These are phyloP conservation scores for Platynereis dumerilii DNA, from an alignment of 2,888 invertebrate genomes.

Conservation along the genomic window DNA sequence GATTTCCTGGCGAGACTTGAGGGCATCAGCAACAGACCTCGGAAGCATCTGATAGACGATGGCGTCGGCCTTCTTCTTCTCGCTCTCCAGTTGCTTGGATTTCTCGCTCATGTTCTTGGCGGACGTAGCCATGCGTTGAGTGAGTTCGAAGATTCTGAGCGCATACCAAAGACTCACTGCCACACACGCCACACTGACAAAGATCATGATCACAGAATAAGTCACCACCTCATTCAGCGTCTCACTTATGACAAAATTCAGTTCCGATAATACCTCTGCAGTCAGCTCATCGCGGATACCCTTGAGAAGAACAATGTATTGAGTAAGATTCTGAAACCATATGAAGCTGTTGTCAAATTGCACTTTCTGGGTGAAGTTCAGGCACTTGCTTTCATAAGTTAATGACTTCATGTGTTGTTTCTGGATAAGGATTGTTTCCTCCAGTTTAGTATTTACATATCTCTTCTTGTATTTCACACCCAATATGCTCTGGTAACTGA, in stretches of 20 bases:
- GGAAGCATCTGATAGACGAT: conserved; percentile 26
- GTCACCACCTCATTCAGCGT: conserved; percentile 8
- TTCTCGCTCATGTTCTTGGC: conserved; percentile 16
- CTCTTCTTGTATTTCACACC: background rate
- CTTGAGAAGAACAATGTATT: conserved; percentile 20
- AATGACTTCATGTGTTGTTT: background rate
- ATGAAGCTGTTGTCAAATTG: conserved; percentile 13
- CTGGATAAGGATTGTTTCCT: conserved; percentile 1
- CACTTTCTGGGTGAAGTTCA: background rate
- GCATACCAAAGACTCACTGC: conserved; percentile 25
- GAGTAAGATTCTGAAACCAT: conserved; percentile 26
- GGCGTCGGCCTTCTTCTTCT: conserved; percentile 14
- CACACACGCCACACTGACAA: conserved; percentile 15
- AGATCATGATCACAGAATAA: conserved; percentile 19
- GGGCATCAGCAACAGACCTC: conserved; percentile 1
- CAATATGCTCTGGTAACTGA: conserved; percentile 12
- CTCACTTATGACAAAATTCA: conserved; percentile 6
- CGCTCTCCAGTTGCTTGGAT: conserved; percentile 7
- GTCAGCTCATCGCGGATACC: conserved; percentile 14
- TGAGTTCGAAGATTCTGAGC: conserved; percentile 9
- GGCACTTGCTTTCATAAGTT: conserved; percentile 4
- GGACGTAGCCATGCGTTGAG: conserved; percentile 3
- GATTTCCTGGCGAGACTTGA: conserved; percentile 9
- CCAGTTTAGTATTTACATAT: conserved; percentile 2
- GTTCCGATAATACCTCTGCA: conserved; percentile 10